Base-by-base conservation (phyloP, 2,113 vertebrate genomes). In the Cheilinus undulatus region DNA sequence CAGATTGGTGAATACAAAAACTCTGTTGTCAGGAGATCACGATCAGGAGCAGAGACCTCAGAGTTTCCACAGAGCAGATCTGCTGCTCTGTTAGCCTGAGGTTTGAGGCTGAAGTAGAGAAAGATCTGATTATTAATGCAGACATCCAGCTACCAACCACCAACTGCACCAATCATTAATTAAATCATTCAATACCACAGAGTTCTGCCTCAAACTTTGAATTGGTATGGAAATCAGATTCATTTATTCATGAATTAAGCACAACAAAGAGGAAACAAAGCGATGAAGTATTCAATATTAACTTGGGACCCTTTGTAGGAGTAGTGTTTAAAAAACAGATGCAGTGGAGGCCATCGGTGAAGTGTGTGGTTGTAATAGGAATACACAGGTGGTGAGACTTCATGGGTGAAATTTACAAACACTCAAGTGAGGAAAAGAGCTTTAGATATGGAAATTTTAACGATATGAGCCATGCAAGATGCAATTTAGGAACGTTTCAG, bases 201-300 rank as follows among this genome's bases (percentile, higher is more conserved):
- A 32, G n/a, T 64, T 73, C 42, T 52, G 20, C 43, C 38, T 45
- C 34, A 6, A 49, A 43, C 13, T 58, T 68, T 22, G n/a, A 71
- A 64, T 38, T 76, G 38, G 69, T 68, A 68, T 78, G 75, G 63
- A 86, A 78, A 78, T 75, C 23, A 9, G 38, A 80, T 72, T 71
- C 2, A 83, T 78, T 72, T 77, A 82, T 68, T 76, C 69, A 64
- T 68, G 61, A 59, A 68, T 67, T 54, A 36, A 71, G 54, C 23
- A 64, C 46, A 77, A 52, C 28, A 59, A 54, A 79, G 46, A 59
- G 58, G 23, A 61, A 84, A 54, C 32, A 64, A 34, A 67, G 20
- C 32, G 70, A 49, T 22, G 27, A 70, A 38, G 56, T 68, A 66
- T 64, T 84, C 49, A 51, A 60, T 40, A 77, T 69, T 48, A 73